Evolutionary conservation across 2,888 invertebrate species (phyloP), one percentile per base, ranked within the genome.

Genomic region (Ennomos fuscantarius): DNA sequence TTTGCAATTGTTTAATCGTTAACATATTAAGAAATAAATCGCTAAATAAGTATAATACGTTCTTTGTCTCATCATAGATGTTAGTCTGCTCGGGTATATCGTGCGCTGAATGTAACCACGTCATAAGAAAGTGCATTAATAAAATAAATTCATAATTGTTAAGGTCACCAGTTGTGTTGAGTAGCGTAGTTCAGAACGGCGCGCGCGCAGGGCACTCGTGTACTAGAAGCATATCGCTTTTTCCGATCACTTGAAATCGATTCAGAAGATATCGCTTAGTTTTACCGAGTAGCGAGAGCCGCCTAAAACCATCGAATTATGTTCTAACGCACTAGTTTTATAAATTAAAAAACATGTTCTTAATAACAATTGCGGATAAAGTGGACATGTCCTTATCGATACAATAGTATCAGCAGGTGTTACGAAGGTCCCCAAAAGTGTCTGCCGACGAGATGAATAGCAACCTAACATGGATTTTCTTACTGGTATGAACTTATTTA

Each of bases 71-170:
- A 76, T 76, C 78, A 66, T 68, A 45, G 41, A 51, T 43, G 60
- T 65, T 63, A 67, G 60, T 55, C 63, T 68, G 66, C 62, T 61
- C 56, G 66, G 66, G 67, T 70, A 70, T 68, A 68, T 65, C 62
- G 65, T 66, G 65, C 71, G 67, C 66, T 69, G 60, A 68, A 73
- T 69, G 71, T 73, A 73, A 69, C 66, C 65, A 79, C 84, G 85
- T 87, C 82, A 86, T 80, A 88, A 88, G 91, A 91, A 90, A 91
- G 90, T 91, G 88, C 86, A 89, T 86, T 88, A 87, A 87, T 90
- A 88, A 85, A 88, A 89, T 86, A 87, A 87, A 87, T 86, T 81
- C 74, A 86, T 90, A 89, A 90, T 90, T 87, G 87, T 83, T 87
- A 91, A 91, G 91, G 91, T 90, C 91, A 86, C 75, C 72, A 74